Conservation (phyloP, 37 sponge, comb jelly and placozoan species). For the Amphimedon queenslandica region DNA sequence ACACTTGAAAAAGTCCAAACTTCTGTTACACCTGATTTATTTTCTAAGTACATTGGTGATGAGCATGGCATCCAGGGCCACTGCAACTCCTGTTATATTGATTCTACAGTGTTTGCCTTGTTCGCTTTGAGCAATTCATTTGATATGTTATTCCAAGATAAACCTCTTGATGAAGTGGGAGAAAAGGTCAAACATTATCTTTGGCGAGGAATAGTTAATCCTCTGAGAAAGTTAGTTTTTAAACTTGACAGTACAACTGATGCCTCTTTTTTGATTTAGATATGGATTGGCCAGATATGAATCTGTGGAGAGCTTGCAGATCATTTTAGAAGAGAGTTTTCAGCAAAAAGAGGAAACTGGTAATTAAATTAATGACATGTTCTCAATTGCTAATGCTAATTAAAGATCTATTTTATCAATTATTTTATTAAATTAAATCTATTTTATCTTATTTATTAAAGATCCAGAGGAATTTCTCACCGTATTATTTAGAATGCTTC, state of each 20-base stretch:
- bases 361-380: too few relatives aligned
- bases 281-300: too few relatives aligned
- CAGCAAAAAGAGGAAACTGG: too few relatives aligned
- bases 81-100: slow-evolving; percentile 97
- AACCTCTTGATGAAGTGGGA: too few relatives aligned
- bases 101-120: slow-evolving; percentile 91
- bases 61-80: slow-evolving; percentile 89
- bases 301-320: too few relatives aligned
- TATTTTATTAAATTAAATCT: background rate
- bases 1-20: background rate
- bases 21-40: background rate
- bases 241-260: too few relatives aligned
- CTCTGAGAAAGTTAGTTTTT: slow-evolving; percentile 70
- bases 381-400: too few relatives aligned
- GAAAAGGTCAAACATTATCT: slow-evolving; percentile 19
- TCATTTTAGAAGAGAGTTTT: too few relatives aligned
- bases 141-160: slow-evolving; percentile 70
- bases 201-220: slow-evolving; percentile 73
- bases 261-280: too few relatives aligned
- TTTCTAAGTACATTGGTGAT: slow-evolving; percentile 37
- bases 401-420: too few relatives aligned
- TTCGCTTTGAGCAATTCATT: slow-evolving; percentile 76
- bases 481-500: slow-evolving; percentile 68
- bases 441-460: slow-evolving; percentile 17
- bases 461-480: slow-evolving; percentile 98